Evolutionary conservation across 2,113 vertebrate species (phyloP), one percentile per base, ranked within the genome.

Genomic region (Anguilla rostrata): DNA sequence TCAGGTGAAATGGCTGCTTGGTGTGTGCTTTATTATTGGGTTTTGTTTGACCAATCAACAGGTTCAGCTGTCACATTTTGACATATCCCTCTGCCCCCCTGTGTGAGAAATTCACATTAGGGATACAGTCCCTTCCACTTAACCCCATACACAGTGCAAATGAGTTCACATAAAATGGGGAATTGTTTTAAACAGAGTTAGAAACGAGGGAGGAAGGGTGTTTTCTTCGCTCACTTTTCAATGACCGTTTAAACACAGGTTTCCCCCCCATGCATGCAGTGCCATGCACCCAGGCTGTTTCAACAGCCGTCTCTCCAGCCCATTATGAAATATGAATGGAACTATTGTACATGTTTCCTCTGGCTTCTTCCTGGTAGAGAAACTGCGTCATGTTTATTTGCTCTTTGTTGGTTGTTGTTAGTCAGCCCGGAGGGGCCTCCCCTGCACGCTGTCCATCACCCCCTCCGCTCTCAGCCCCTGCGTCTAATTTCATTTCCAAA

Each of bases 311-410:
- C 40, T 80, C 39, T 22, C 20, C 34, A 22, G 39, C 20, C 78
- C 39, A 41, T 80, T 80, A 41, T 80, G 40, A 80, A 80, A 80
- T 80, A 80, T 80, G 40, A 80, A 80, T 80, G 78, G 78, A 41
- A 80, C 78, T 75, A 75, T 75, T 75, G 71, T 75, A 75, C 71
- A 75, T 75, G 16, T 75, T 75, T 75, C 71, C 71, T 75, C 71
- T 34, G 71, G 71, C 71, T 75, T 75, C 71, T 34, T 75, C 71
- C 71, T 75, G 71, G n/a, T 75, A 34, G 71, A 75, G 71, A 75
- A 75, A 75, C n/a, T 7, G 9, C 71, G 71, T 75, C 71, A 75
- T 75, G 71, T 75, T 75, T 75, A 75, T 75, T 75, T 75, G 71
- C 71, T 34, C 71, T 75, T 75, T 75, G 71, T 75, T 75, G 71